Conservation (phyloP, 2,888 invertebrate genomes). For the Agonopterix arenella region DNA sequence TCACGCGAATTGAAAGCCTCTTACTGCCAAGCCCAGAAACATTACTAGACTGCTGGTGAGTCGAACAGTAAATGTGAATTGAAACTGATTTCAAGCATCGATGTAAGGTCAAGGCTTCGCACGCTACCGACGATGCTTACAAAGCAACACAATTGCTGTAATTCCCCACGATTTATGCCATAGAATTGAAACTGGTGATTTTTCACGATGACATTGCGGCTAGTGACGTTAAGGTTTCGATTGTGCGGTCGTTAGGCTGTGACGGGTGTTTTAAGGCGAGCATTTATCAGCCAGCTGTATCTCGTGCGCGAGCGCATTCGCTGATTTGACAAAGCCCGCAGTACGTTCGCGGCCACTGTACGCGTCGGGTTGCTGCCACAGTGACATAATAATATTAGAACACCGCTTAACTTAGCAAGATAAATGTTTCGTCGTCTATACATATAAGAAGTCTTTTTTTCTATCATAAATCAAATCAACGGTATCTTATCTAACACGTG, state of each 20-base stretch:
- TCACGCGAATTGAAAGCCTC: constrained; percentile 19
- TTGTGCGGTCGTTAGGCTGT: constrained; percentile 38
- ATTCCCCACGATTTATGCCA: constrained; percentile 8
- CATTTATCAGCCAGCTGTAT: constrained; percentile 26
- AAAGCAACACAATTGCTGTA: constrained; percentile 6
- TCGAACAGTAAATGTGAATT: constrained; percentile 4
- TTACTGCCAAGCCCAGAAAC: constrained; percentile 19
- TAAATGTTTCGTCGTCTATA: constrained; percentile 9
- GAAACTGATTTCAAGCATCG: constrained; percentile 2
- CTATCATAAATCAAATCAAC: too few species aligned
- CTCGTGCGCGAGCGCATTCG: constrained; percentile 10
- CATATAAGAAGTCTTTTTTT: too few species aligned
- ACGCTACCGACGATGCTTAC: constrained; percentile 2
- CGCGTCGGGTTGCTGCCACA: constrained; percentile 41
- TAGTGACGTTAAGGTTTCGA: constrained; percentile 38
- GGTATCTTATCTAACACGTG: too few species aligned
- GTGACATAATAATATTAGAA: constrained; percentile 13
- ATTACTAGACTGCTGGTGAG: constrained; percentile 41
- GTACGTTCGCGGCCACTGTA: constrained; percentile 55
- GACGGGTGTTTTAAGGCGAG: constrained; percentile 41
- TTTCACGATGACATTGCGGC: constrained; percentile 28
- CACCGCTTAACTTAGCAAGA: constrained; percentile 6
- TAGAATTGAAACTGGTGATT: constrained; percentile 17
- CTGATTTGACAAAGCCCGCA: constrained; percentile 30
- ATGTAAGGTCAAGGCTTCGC: constrained; percentile 5